Evolutionary conservation across 2,113 vertebrate genomes (phyloP).

Genomic region (Chlorodrepanis virens): DNA sequence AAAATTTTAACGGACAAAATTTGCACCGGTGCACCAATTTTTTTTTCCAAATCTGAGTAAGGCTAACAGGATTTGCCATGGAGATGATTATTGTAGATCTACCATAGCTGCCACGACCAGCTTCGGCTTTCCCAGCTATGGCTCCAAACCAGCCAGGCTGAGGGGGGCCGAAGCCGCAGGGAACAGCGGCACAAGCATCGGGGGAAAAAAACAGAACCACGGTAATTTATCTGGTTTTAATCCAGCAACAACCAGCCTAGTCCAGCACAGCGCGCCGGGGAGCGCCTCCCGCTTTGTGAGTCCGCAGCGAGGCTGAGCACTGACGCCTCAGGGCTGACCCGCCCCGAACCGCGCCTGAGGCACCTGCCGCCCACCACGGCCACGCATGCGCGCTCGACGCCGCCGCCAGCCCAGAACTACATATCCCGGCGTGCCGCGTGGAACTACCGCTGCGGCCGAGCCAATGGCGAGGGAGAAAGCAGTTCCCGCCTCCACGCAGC

Average conservation of each 20-base stretch:
- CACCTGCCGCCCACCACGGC: not conserved
- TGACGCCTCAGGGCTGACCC: accelerated
- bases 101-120: not conserved
- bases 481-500: not conserved
- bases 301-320: accelerated
- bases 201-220: not conserved
- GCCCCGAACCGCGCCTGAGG: not conserved
- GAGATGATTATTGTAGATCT: too few relatives aligned
- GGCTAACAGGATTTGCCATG: not conserved
- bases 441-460: accelerated
- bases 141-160: not conserved
- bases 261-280: not conserved
- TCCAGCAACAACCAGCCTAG: too few relatives aligned
- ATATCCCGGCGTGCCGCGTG: not conserved
- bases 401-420: not conserved
- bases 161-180: not conserved
- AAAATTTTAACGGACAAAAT: not conserved
- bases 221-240: not conserved
- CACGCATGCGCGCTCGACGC: accelerated
- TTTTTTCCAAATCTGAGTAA: not conserved
- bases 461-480: not conserved
- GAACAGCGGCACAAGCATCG: accelerated
- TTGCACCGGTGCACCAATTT: accelerated
- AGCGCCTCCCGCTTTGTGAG: accelerated
- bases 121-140: not conserved